These are phyloP conservation scores for Eumaeus atala DNA, from an alignment of 1,140 invertebrate species.

Conservation along the genomic window DNA sequence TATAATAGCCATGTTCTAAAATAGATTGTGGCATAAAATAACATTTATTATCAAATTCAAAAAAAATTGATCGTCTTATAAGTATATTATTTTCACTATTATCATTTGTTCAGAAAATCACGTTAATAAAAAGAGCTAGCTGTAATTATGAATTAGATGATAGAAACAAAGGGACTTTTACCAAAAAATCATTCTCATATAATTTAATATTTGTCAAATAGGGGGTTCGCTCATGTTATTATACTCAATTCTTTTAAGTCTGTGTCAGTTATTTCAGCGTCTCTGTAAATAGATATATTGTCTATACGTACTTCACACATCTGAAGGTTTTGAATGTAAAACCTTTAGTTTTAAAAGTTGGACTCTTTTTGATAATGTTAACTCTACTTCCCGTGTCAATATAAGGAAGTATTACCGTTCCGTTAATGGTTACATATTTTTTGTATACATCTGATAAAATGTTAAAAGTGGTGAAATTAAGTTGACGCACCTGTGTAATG, in stretches of 20 bases:
- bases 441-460: constrained; percentile 1
- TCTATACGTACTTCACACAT: too few species aligned
- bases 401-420: background rate
- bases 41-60: constrained; percentile 1
- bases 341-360: too few species aligned
- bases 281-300: too few species aligned
- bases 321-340: too few species aligned
- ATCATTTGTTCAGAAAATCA: background rate
- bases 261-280: background rate
- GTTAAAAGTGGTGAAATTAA: background rate
- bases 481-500: background rate
- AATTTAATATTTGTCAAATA: background rate
- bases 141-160: background rate
- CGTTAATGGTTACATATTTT: background rate
- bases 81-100: background rate
- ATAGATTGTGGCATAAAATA: constrained; percentile 2
- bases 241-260: background rate
- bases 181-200: background rate
- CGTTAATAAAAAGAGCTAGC: background rate
- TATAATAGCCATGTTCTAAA: background rate
- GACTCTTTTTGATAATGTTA: background rate
- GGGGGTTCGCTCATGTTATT: background rate
- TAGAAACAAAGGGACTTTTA: background rate
- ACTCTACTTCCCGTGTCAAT: constrained; percentile 1
- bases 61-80: background rate